Base-by-base conservation (phyloP, 1,140 invertebrate species). In the Campoletis sonorensis region DNA sequence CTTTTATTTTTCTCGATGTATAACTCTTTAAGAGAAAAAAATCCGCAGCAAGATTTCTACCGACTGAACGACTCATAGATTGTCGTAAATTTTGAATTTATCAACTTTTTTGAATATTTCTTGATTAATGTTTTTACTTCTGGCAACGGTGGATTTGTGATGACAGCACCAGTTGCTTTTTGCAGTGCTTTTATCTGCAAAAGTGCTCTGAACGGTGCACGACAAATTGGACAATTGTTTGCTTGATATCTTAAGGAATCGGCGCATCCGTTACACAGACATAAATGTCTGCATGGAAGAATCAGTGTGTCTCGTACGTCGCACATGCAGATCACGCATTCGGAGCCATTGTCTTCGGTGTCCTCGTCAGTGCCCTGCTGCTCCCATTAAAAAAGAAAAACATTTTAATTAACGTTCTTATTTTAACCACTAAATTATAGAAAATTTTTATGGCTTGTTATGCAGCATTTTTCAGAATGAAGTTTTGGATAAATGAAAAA, bases 271-370 rank as follows among this genome's bases (percentile, higher is more conserved):
- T 99, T 98, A 90, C 99, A 99, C 77, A 99, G 92, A 89, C 99
- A 99, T 18, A 99, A 94, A 93, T 99, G 99, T 40, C 98, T 94
- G 90, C 99, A 99, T 0, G 99, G 99, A 83, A 99, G 93, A 85
- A 99, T 99, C 23, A 99, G 92, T 0, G 99, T 99, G 90, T 99
- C 99, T 0, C 99, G 93, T 16, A 98, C 96, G 89, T 99, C 98
- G 88, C 97, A 98, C 98, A 99, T 99, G 90, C 99, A 99, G 88
- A 99, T 99, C 15, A 99, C 98, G 93, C 99, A 99, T 93, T 99
- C 99, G 13, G 97, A 97, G 18, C 98, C 97, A 89, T 97, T 98
- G 88, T 99, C 98, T 88, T 99, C 98, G 3, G 96, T 95, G 83
- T 99, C 98, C 87, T 98, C 97, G 86, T 98, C 97, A 70, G 95